Conservation (phyloP, 2,113 vertebrate genomes). For the Numenius arquata region DNA sequence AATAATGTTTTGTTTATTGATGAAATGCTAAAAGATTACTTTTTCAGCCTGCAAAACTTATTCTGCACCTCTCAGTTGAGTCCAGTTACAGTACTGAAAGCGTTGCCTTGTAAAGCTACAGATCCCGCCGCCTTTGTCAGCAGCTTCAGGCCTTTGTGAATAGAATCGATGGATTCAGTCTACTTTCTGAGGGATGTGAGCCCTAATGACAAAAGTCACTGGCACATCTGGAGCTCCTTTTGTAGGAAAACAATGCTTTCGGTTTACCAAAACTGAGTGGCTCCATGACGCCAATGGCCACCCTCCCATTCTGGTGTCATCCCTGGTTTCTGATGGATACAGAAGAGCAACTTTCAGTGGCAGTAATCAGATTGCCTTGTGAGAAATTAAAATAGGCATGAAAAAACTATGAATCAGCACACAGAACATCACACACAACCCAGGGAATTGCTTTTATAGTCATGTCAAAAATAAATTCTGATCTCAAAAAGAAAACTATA, state of each 20-base stretch:
- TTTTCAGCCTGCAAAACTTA: not conserved
- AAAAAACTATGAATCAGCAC: not conserved
- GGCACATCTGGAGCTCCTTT: not conserved
- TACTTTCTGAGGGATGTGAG: not conserved
- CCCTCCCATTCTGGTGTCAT: not conserved
- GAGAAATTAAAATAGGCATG: not conserved
- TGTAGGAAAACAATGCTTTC: not conserved
- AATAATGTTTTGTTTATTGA: not conserved
- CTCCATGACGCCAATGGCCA: not conserved
- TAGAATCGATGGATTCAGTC: not conserved
- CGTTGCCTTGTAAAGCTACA: not conserved
- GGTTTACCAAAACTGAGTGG: not conserved
- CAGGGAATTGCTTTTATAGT: not conserved
- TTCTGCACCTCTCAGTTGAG: not conserved
- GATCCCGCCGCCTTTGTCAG: not conserved
- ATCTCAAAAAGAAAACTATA: not conserved
- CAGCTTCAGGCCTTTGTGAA: not conserved
- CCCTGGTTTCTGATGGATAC: not conserved
- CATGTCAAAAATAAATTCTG: not conserved
- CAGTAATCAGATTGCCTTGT: not conserved
- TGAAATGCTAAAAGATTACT: not conserved
- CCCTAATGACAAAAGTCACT: not conserved
- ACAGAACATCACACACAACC: not conserved
- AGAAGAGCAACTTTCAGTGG: not conserved
- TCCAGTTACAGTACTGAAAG: not conserved